Base-by-base conservation (phyloP, 2,888 invertebrate genomes). In the Aethes cnicana region DNA sequence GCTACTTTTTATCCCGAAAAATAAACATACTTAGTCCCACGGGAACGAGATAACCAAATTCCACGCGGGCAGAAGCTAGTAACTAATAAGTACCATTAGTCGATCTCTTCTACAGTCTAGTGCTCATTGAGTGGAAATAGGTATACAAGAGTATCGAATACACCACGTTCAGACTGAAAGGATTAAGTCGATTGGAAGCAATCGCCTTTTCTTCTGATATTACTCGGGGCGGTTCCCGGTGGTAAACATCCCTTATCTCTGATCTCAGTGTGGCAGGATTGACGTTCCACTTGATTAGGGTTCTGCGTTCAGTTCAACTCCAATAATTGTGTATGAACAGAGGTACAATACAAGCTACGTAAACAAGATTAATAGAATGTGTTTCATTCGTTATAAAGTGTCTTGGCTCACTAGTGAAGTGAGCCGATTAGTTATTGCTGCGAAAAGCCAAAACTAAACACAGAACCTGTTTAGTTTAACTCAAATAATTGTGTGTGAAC, bases 181-280 rank as follows among this genome's bases (percentile, higher is more conserved):
- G 55, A 66, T 61, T 59, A 64, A 70, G 61, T 74, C 73, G 66
- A 67, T 72, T 71, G 76, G 76, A 75, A 77, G 61, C 73, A 75
- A 75, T 74, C 64, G 68, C 64, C 64, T 66, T 72, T 69, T 71
- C 54, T 54, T 66, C 66, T 66, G 53, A 47, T 57, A 53, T 60
- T 49, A 42, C 42, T 49, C 28, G 54, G 33, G 52, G 55, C 55
- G 53, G 54, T 61, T 49, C n/a, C n/a, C n/a, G n/a, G n/a, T n/a
- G n/a, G 55, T 55, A 56, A 35, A 54, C 42, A 47, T 42, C 37
- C 7, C 37, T 52, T 43, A 46, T 49, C 50, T 54, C 42, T 47
- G 39, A 42, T 57, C 49, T 26, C 35, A 37, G 26, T 35, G 33
- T 37, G 35, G 14, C 21, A 12, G 23, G 47, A 35, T 52, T 52